Evolutionary conservation across 2,113 vertebrate species (phyloP).

Genomic region (Spea bombifrons): DNA sequence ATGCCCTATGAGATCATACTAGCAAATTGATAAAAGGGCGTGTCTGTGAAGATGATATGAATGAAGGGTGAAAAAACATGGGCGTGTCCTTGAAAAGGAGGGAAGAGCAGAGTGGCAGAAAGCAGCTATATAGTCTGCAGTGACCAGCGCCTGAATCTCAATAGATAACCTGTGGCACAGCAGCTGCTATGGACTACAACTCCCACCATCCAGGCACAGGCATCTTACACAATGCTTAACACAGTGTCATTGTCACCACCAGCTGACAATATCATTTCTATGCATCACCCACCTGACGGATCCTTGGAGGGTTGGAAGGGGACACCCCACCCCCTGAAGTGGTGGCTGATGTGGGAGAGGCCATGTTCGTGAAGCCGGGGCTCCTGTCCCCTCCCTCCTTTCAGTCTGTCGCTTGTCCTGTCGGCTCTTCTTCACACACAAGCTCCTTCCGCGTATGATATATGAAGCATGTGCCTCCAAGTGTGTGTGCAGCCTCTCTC

Average conservation of each 20-base stretch:
- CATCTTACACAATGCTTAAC: background rate
- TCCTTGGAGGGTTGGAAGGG: slow-evolving; percentile 47
- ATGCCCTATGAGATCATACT: no score
- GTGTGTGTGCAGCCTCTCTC: background rate
- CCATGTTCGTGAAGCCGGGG: slow-evolving; percentile 52
- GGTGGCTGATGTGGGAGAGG: slow-evolving; percentile 54
- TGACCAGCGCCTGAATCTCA: no score
- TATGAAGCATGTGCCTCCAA: background rate
- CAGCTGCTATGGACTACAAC: no score
- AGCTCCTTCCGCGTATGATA: background rate
- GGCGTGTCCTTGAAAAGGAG: no score
- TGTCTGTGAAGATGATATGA: no score
- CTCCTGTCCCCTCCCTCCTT: slow-evolving; percentile 47
- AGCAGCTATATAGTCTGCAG: no score
- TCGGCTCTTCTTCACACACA: background rate
- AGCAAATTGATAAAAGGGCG: no score
- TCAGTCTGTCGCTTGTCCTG: slow-evolving; percentile 19
- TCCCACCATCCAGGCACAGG: no score
- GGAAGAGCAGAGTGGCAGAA: no score
- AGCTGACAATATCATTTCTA: background rate
- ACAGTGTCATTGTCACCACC: background rate
- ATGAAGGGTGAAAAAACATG: no score
- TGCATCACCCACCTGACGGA: slow-evolving; percentile 55
- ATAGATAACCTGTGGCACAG: no score
- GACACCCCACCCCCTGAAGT: slow-evolving; percentile 55